Evolutionary conservation across 2,888 invertebrate species (phyloP).

Genomic region (Bimastos eiseni): DNA sequence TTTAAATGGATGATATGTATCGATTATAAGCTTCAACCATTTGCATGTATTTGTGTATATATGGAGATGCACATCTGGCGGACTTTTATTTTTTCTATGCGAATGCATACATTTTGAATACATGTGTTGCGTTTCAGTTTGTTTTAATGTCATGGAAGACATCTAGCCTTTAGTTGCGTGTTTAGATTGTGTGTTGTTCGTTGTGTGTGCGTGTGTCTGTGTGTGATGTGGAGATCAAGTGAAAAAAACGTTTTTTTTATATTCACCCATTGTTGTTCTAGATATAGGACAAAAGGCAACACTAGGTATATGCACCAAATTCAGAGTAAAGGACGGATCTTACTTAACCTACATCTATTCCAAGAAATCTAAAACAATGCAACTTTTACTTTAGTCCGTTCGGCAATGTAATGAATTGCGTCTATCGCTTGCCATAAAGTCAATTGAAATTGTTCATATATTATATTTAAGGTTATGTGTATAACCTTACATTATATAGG

Average conservation of each 20-base stretch:
- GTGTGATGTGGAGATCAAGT: background rate
- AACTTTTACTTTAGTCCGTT: background rate
- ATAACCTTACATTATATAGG: no score
- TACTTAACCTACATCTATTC: no score
- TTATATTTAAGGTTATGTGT: no score
- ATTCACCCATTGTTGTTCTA: background rate
- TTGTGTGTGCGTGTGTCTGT: background rate
- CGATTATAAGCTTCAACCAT: background rate
- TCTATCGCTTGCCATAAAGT: background rate
- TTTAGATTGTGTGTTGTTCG: background rate
- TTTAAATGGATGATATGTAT: background rate
- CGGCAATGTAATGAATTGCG: background rate
- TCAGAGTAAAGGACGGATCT: no score
- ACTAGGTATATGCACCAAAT: no score
- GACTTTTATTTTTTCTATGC: background rate
- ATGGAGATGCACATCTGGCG: background rate
- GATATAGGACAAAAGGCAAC: background rate
- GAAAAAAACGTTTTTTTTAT: background rate
- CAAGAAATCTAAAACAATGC: no score
- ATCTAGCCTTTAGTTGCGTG: slow-evolving; percentile 2
- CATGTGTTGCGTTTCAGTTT: no score
- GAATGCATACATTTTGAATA: background rate
- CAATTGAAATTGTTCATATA: background rate
- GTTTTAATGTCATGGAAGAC: background rate
- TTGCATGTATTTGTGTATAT: background rate